These are phyloP conservation scores for Babylonia areolata DNA, from an alignment of 1,140 invertebrate species.

Conservation along the genomic window DNA sequence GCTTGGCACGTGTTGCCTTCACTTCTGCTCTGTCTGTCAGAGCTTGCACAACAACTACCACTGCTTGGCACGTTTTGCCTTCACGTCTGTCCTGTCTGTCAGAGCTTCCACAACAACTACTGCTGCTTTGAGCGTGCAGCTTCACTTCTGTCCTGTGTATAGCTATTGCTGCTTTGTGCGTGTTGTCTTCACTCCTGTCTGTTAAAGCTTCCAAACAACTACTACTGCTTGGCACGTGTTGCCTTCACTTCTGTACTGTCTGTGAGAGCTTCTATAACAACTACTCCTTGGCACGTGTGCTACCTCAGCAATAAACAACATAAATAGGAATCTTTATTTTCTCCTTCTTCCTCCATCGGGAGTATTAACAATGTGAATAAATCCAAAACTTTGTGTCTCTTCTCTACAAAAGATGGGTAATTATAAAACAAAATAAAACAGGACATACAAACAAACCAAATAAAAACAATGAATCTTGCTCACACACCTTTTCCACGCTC, in stretches of 20 bases:
- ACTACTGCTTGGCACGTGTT: background rate
- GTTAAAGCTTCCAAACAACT: slow-evolving; percentile 43
- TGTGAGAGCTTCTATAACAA: background rate
- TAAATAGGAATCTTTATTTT: no score
- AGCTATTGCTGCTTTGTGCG: background rate
- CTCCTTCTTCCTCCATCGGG: no score
- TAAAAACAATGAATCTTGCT: no score
- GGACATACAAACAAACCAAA: no score
- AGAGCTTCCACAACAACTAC: background rate
- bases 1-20: slow-evolving; percentile 9
- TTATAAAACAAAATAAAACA: no score
- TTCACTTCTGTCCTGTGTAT: no score
- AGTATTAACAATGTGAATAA: no score
- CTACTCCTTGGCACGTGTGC: background rate
- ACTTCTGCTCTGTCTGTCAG: slow-evolving; percentile 4
- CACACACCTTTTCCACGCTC: no score
- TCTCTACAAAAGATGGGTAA: no score
- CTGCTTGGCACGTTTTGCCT: slow-evolving; percentile 39
- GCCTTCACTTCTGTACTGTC: background rate
- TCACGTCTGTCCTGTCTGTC: background rate
- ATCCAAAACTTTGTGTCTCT: no score
- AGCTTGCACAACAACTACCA: slow-evolving; percentile 49
- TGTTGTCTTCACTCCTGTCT: background rate
- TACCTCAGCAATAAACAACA: no score
- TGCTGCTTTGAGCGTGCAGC: no score